Evolutionary conservation across 2,797 vertebrate genomes (phyloP).

Genomic region (Megalops cyprinoides): DNA sequence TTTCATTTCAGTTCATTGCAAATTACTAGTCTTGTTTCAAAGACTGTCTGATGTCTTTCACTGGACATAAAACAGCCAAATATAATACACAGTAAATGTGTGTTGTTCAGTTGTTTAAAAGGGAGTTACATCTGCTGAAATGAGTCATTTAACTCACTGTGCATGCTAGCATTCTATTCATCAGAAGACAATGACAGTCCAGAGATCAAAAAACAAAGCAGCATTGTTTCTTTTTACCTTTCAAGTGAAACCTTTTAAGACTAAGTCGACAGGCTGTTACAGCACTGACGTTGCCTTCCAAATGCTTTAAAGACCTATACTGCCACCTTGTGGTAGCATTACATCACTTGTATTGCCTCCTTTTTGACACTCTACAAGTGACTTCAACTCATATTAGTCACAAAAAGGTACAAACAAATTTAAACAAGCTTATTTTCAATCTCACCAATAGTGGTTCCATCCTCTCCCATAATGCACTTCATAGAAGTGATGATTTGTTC

Average conservation of each 20-base stretch:
- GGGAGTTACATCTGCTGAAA: no score
- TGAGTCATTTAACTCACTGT: no score
- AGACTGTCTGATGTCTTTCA: neutral
- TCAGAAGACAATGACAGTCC: neutral
- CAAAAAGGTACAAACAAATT: neutral
- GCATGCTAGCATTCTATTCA: neutral
- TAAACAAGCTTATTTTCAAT: constrained; percentile 36
- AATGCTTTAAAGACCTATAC: neutral
- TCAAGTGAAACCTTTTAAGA: neutral
- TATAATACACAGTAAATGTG: no score
- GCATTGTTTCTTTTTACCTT: neutral
- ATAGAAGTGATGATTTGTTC: constrained; percentile 93
- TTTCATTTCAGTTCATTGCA: no score
- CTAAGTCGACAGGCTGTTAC: constrained; percentile 13
- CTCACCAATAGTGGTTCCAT: constrained; percentile 87
- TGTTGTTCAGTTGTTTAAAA: no score
- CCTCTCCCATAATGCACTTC: constrained; percentile 95
- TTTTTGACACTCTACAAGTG: neutral
- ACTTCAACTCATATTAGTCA: neutral
- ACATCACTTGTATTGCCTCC: neutral
- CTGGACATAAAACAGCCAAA: neutral
- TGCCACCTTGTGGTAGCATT: constrained; percentile 28
- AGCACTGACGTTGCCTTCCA: neutral
- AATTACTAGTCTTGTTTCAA: neutral
- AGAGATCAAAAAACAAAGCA: neutral